Conservation (phyloP, 2,113 vertebrate genomes). For the Microcebus ravelobensis region DNA sequence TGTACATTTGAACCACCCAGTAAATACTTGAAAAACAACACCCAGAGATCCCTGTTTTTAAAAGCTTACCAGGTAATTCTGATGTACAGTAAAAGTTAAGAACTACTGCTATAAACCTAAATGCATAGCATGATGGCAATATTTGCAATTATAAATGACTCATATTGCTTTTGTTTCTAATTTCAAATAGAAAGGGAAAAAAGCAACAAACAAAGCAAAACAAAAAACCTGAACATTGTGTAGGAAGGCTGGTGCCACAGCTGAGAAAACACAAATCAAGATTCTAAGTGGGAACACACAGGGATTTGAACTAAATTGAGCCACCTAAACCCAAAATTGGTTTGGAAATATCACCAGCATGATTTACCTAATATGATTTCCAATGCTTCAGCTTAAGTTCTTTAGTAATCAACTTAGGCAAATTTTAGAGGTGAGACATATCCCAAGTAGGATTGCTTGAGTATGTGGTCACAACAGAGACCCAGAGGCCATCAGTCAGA, state of each 20-base stretch:
- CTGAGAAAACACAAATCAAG: constrained; percentile 49
- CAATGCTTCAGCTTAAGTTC: constrained; percentile 27
- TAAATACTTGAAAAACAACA: background rate
- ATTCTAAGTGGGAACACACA: background rate
- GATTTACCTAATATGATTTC: constrained; percentile 25
- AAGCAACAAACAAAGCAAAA: background rate
- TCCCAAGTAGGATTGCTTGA: background rate
- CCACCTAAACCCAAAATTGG: constrained; percentile 58
- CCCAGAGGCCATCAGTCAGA: constrained; percentile 13
- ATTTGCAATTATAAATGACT: background rate
- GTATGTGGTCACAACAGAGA: background rate
- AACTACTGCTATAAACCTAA: background rate
- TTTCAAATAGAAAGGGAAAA: constrained; percentile 28
- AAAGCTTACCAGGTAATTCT: background rate
- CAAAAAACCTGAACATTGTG: background rate
- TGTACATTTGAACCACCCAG: background rate
- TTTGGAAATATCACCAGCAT: constrained; percentile 46
- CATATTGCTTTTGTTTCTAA: background rate
- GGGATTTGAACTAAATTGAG: constrained; percentile 45
- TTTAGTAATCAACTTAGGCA: constrained; percentile 27
- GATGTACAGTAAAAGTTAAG: background rate
- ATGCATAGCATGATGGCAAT: background rate
- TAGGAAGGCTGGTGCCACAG: background rate
- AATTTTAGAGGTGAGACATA: background rate
- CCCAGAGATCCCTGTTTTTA: background rate